Base-by-base conservation (phyloP, 1,140 invertebrate species). In the Drosophila carrolli region DNA sequence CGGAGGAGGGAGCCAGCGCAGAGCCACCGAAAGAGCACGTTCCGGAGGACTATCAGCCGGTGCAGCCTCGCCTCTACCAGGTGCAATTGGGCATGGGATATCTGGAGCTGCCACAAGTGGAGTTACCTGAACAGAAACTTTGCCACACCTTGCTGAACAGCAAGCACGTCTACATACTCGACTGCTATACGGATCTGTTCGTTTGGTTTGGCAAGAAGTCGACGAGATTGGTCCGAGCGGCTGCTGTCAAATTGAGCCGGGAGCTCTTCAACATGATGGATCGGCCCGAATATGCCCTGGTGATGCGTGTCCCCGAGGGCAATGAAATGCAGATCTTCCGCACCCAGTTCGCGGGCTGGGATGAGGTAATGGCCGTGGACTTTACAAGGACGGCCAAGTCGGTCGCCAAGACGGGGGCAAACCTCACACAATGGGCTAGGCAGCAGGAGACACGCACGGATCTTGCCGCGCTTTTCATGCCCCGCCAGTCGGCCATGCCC, bases 201-300 rank as follows among this genome's bases (percentile, higher is more conserved):
- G 97, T 99, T 10, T 99, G 99, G 98, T 98, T 99, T 93, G 99
- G 99, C 5, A 98, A 99, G 92, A 99, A 99, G 92, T 99, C 99
- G 0, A 99, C 98, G 0, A 93, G 98, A 57, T 93, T 99, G 59
- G 97, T 99, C 0, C 95, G 98, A 67, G 98, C 98, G 43, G 99
- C 99, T 7, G 98, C 98, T 13, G 95, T 99, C 32, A 99, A 99
- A 93, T 92, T 99, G 27, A 98, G 97, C 0, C 97, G 99, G 90
- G 98, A 99, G 93, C 92, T 99, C 35, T 98, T 98, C 92, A 96
- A 96, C 81, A 98, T 98, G 96, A 97, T 99, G 91, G 94, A 97
- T 58, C 94, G 99, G 16, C 97, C 98, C 3, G 94, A 96, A 13
- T 98, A 97, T 93, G 97, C 98, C 0, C 93, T 97, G 71, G 96